Evolutionary conservation across 2,113 vertebrate genomes (phyloP).

Genomic region (Mastomys coucha): DNA sequence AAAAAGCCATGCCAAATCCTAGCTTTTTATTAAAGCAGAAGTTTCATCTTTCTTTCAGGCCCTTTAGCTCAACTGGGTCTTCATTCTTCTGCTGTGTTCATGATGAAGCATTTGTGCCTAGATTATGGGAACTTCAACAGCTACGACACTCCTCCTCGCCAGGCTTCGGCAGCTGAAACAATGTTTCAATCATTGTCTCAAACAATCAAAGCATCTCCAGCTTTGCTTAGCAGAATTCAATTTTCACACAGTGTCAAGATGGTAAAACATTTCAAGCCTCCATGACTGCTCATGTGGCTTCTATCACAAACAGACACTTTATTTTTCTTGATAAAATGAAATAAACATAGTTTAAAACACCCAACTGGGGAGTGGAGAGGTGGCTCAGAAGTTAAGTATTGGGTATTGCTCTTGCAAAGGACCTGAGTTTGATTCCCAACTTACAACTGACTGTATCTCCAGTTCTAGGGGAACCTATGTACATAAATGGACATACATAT

Average conservation of each 20-base stretch:
- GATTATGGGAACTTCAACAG: not conserved
- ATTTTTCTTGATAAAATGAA: conserved; percentile 25
- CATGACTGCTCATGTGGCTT: not conserved
- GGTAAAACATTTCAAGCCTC: not conserved
- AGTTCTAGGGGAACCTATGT: not conserved
- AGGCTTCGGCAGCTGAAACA: not conserved
- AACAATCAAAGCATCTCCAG: not conserved
- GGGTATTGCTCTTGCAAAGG: not conserved
- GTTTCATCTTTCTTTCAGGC: conserved; percentile 49
- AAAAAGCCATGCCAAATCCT: not conserved
- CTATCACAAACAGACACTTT: not conserved
- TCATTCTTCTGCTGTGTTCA: not conserved
- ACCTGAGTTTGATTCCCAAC: not conserved
- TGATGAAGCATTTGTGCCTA: not conserved
- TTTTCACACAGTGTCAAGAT: not conserved
- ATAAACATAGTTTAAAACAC: not conserved
- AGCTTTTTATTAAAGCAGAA: not conserved
- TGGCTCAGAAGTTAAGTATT: not conserved
- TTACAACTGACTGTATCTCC: not conserved
- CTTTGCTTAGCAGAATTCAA: not conserved
- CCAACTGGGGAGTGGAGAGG: not conserved
- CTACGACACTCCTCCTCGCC: not conserved
- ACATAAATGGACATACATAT: not conserved
- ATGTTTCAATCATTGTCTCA: not conserved
- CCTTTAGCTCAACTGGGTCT: not conserved